Evolutionary conservation across 2,797 vertebrate genomes (phyloP).

Genomic region (Sparus aurata): DNA sequence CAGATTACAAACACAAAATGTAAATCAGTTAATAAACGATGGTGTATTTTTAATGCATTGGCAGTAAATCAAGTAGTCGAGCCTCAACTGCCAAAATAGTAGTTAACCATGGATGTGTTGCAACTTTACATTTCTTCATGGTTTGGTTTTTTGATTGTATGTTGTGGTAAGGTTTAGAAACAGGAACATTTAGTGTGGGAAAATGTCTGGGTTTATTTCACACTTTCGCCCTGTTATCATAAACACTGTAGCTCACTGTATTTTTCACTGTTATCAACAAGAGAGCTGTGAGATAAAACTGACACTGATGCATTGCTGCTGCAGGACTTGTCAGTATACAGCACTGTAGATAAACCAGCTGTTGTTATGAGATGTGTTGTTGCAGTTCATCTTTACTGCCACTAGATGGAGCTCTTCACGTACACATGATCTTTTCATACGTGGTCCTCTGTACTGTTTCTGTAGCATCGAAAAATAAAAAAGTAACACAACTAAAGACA

Average conservation of each 20-base stretch:
- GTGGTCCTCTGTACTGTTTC: background rate
- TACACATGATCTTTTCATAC: too few relatives aligned
- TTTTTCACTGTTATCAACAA: background rate
- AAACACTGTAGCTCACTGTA: background rate
- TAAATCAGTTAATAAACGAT: background rate
- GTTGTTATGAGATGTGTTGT: background rate
- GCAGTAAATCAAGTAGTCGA: background rate
- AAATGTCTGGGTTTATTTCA: too few relatives aligned
- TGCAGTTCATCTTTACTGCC: conserved; percentile 8
- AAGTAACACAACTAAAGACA: background rate
- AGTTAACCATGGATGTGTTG: too few relatives aligned
- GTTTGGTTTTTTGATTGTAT: too few relatives aligned
- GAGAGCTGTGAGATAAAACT: too few relatives aligned
- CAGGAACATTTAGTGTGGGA: too few relatives aligned
- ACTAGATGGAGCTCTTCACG: conserved; percentile 32
- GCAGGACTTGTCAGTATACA: background rate
- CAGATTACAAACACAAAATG: background rate
- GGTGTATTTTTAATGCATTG: background rate
- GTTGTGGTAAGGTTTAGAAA: too few relatives aligned
- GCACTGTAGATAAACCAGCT: too few relatives aligned
- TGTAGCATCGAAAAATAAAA: background rate
- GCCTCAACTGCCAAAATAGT: too few relatives aligned
- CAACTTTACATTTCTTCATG: too few relatives aligned
- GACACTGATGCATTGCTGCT: background rate
- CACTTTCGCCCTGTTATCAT: background rate